A percentile compares a stretch with the other conserved stretches of the same genome.
Evolutionary conservation across 2,888 invertebrate species (phyloP).

Genomic region (Pristionchus japonicus): DNA sequence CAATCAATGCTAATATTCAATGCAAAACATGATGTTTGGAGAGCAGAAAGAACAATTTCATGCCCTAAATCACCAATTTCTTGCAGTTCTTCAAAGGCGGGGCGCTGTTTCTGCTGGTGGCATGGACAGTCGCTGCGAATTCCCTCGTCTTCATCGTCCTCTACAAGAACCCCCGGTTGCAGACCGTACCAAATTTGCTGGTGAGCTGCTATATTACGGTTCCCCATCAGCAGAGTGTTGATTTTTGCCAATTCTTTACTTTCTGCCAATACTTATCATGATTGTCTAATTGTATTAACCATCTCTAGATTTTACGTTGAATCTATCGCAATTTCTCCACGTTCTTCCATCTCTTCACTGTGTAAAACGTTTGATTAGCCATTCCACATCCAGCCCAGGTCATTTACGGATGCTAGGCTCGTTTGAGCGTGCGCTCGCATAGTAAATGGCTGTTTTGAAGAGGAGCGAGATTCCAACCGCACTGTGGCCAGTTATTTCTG

Average conservation of each 20-base stretch:
- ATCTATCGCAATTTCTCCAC: too few species aligned
- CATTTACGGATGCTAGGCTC: too few species aligned
- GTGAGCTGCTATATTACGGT: constrained; percentile 66
- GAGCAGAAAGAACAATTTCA: too few species aligned
- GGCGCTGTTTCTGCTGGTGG: constrained; percentile 71
- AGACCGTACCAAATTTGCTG: constrained; percentile 77
- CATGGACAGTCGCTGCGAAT: constrained; percentile 75
- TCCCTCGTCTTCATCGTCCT: constrained; percentile 74
- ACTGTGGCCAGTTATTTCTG: neutral
- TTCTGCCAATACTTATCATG: too few species aligned
- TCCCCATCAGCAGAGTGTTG: too few species aligned
- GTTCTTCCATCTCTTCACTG: too few species aligned
- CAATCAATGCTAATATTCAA: neutral
- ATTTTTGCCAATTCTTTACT: too few species aligned
- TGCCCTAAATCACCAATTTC: neutral
- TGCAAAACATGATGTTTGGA: too few species aligned
- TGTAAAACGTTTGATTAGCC: too few species aligned
- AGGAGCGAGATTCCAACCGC: neutral
- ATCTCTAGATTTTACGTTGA: too few species aligned
- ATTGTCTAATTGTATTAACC: too few species aligned
- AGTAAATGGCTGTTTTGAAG: neutral
- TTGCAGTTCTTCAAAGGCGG: constrained; percentile 70
- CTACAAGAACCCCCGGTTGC: constrained; percentile 74
- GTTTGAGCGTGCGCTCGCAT: neutral
- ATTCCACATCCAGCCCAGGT: too few species aligned